A percentile compares a stretch with the other conserved stretches of the same genome.
phyloP scores from a whole-genome alignment of 2,113 vertebrate species.

The Thryonomys swinderianus region DNA sequence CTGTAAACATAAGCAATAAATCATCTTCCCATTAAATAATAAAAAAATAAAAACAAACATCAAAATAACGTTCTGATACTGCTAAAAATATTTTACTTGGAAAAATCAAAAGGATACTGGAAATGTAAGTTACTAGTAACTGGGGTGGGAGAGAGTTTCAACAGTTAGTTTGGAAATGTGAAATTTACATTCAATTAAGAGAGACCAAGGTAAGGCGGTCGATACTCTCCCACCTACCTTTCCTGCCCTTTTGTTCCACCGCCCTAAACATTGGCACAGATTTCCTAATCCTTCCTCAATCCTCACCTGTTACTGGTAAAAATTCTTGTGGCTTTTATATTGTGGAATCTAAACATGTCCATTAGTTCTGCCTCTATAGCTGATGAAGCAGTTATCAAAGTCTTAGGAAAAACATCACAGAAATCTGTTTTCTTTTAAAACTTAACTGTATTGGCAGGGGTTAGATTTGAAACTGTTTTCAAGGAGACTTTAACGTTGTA shows the following conservation, averaged over 20 bases:
- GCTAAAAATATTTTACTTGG: slow-evolving; percentile 4
- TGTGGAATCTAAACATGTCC: background rate
- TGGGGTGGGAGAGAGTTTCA: background rate
- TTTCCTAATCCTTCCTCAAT: slow-evolving; percentile 40
- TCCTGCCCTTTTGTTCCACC: background rate
- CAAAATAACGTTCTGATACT: slow-evolving; percentile 37
- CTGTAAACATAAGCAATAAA: background rate
- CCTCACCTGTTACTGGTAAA: slow-evolving; percentile 27
- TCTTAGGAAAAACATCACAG: slow-evolving; percentile 13
- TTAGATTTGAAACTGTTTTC: slow-evolving; percentile 58
- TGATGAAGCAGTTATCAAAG: slow-evolving; percentile 19
- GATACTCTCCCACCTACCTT: background rate
- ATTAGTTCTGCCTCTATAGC: background rate
- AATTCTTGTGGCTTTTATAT: background rate
- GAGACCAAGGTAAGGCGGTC: background rate
- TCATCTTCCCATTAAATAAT: too few relatives aligned
- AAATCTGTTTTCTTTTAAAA: slow-evolving; percentile 60
- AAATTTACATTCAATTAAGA: background rate
- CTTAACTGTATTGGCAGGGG: slow-evolving; percentile 16
- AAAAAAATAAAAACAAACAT: slow-evolving; percentile 40
- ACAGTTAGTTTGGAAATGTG: background rate
- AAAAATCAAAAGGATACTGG: background rate
- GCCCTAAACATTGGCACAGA: background rate
- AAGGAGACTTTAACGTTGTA: slow-evolving; percentile 24
- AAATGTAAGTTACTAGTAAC: background rate